Evolutionary conservation across 2,888 invertebrate genomes (phyloP), one percentile per base, ranked within the genome.

Genomic region (Balanococcus diminutus): DNA sequence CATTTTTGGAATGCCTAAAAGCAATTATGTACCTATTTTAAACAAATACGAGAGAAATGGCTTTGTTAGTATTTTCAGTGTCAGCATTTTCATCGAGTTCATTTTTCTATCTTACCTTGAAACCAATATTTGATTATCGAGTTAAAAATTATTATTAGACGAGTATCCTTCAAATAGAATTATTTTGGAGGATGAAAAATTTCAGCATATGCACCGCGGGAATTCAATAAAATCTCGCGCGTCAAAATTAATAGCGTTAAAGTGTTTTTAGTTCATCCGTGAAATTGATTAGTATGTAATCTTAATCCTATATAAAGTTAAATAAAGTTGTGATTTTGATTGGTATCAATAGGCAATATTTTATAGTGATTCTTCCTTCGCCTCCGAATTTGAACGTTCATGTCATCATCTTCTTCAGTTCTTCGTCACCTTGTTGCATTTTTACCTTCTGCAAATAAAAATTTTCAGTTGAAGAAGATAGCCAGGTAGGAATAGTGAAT

Each of bases 221-320:
- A 72, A 16, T 72, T 72, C 22, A 72, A 31, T 19, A 72, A 72
- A 72, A 72, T 72, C 72, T 31, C 16, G 9, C 72, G 72, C 72
- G 72, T 31, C 31, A 31, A 72, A 72, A 72, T 72, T 72, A 31
- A 72, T 72, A 72, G 31, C 72, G 72, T 72, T 72, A 72, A 72
- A 72, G 25, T 72, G 72, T 72, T 72, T 72, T 28, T 25, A 72
- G 72, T 72, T 72, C 28, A 31, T 31, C 28, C 25, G 72, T 72
- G 31, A 72, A 72, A 72, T 72, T 72, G 72, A 72, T 72, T 72
- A 72, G 72, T 42, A 14, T 11, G 14, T 31, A 72, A 25, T 31
- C 28, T 72, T 25, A 72, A 72, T 31, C 72, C 14, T 28, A 72
- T 25, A 31, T 72, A 11, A 31, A 72, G 72, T 72, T 72, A 6